Conservation (phyloP, 2,113 vertebrate species). For the Psittacara wagleri region DNA sequence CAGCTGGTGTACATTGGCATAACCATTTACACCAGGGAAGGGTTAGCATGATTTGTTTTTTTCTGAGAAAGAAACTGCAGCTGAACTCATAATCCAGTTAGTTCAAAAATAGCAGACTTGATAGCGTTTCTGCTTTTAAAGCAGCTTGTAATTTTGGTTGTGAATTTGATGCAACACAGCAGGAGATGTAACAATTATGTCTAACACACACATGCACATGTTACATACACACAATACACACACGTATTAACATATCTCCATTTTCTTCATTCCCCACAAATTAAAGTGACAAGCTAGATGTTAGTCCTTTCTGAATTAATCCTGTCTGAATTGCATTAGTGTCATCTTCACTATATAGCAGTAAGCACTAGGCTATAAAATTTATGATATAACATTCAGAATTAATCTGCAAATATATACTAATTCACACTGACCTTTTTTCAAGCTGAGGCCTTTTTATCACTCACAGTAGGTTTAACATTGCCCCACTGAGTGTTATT, state of each 20-base stretch:
- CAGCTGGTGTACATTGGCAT: slow-evolving; percentile 26
- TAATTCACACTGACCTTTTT: slow-evolving; percentile 85
- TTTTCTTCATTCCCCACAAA: slow-evolving; percentile 55
- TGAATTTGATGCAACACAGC: not conserved
- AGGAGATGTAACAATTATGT: not conserved
- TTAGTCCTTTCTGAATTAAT: slow-evolving; percentile 44
- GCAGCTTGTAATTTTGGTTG: not conserved
- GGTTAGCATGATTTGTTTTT: not conserved
- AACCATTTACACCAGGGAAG: slow-evolving; percentile 2
- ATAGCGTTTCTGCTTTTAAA: not conserved
- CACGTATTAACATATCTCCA: slow-evolving; percentile 25
- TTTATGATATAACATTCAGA: slow-evolving; percentile 76
- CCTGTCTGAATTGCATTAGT: slow-evolving; percentile 71
- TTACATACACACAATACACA: not conserved
- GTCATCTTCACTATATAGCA: slow-evolving; percentile 58
- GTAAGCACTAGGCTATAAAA: slow-evolving; percentile 70
- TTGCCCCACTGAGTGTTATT: slow-evolving; percentile 81
- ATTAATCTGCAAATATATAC: slow-evolving; percentile 86
- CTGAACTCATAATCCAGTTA: not conserved
- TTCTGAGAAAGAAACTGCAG: not conserved
- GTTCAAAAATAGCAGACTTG: not conserved
- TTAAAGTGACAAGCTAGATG: slow-evolving; percentile 48
- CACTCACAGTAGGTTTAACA: slow-evolving; percentile 80
- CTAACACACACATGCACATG: not conserved
- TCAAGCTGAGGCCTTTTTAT: slow-evolving; percentile 82